Evolutionary conservation across 2,113 vertebrate genomes (phyloP).

Genomic region (Cebidichthys violaceus): DNA sequence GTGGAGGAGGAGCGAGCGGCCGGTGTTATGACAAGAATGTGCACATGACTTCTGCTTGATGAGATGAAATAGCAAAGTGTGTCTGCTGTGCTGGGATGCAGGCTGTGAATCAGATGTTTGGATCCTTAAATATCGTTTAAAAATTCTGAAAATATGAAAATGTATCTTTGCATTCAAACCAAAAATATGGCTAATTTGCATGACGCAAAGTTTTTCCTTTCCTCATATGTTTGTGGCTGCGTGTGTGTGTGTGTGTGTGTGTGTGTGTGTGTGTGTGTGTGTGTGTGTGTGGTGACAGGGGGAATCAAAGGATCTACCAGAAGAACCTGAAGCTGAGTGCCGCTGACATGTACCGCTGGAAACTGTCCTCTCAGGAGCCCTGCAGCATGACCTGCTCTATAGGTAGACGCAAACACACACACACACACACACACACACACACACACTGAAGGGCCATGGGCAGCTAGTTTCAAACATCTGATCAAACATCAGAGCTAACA

Average conservation of each 20-base stretch:
- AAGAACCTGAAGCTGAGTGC: constrained; percentile 94
- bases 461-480: too few relatives aligned
- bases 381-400: constrained; percentile 98
- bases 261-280: constrained; percentile 2
- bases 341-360: constrained; percentile 99
- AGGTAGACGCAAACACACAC: constrained; percentile 79
- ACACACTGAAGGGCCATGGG: neutral
- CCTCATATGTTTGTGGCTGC: neutral
- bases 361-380: constrained; percentile 96
- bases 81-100: constrained; percentile 35
- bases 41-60: constrained; percentile 56
- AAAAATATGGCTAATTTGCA: too few relatives aligned
- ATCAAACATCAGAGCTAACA: neutral
- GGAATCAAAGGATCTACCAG: constrained; percentile 89
- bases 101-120: constrained; percentile 50
- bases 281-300: constrained; percentile 79
- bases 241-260: neutral
- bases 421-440: constrained; percentile 22
- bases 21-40: constrained; percentile 66
- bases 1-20: neutral
- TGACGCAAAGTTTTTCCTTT: too few relatives aligned
- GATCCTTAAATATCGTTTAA: neutral
- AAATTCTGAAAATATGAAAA: too few relatives aligned
- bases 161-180: neutral
- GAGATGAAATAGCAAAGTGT: constrained; percentile 49